Conservation (phyloP, 2,113 vertebrate genomes). For the Arothron firmamentum region DNA sequence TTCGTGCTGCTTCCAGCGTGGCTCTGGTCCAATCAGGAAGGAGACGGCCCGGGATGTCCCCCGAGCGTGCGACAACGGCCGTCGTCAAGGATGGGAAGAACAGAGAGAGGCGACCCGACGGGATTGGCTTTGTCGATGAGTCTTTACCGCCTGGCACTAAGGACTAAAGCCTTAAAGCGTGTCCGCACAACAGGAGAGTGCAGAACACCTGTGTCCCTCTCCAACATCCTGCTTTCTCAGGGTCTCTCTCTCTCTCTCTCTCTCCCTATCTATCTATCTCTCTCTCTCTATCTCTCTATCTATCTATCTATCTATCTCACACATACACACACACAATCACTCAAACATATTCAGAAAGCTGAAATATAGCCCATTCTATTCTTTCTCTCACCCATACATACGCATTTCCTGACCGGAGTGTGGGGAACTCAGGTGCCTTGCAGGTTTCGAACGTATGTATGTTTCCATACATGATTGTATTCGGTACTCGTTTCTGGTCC, state of each 20-base stretch:
- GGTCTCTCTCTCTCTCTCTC: constrained; percentile 32
- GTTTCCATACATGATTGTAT: constrained; percentile 62
- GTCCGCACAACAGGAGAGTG: constrained; percentile 57
- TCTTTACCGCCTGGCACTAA: constrained; percentile 35
- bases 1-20: constrained; percentile 39
- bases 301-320: not conserved
- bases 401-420: constrained; percentile 58
- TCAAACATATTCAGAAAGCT: constrained; percentile 18
- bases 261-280: not conserved
- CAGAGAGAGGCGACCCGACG: constrained; percentile 1
- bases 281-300: not conserved
- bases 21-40: constrained; percentile 40
- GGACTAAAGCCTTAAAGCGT: constrained; percentile 47
- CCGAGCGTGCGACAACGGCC: constrained; percentile 17
- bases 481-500: constrained; percentile 38
- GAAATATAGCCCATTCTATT: constrained; percentile 12
- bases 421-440: constrained; percentile 71
- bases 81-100: constrained; percentile 10
- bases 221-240: constrained; percentile 70
- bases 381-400: constrained; percentile 31
- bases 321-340: constrained; percentile 16
- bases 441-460: constrained; percentile 60
- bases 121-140: constrained; percentile 19
- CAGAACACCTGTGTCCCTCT: constrained; percentile 59
- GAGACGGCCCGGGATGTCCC: constrained; percentile 20